Percentiles rank a stretch among this genome's conserved stretches.
phyloP scores from a whole-genome alignment of 2,113 vertebrate species.

The Diadophis punctatus region DNA sequence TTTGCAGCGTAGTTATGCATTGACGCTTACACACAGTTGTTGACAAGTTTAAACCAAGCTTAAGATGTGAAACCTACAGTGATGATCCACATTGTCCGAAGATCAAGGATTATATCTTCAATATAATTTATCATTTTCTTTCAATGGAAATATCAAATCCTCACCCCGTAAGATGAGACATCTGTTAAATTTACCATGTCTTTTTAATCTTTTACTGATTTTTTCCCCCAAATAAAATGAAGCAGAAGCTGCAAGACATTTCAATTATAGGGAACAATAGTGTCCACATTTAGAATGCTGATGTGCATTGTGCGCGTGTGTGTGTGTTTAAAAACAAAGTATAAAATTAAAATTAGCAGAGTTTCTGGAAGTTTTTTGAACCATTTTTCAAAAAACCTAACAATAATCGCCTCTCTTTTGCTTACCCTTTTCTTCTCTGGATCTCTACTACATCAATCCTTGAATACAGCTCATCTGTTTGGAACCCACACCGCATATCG shows the following conservation, averaged over 20 bases:
- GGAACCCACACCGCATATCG: too few relatives aligned
- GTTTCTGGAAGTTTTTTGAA: neutral
- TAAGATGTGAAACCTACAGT: neutral
- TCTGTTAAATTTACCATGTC: neutral
- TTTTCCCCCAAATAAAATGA: neutral
- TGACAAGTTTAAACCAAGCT: neutral
- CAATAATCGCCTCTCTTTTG: neutral
- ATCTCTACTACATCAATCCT: neutral
- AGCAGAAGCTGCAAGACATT: neutral
- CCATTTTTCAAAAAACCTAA: neutral
- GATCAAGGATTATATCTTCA: neutral
- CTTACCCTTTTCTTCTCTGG: neutral
- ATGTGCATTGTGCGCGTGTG: neutral
- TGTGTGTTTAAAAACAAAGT: neutral
- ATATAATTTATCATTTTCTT: neutral
- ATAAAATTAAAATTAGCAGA: neutral
- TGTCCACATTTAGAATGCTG: neutral
- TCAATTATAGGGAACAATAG: neutral
- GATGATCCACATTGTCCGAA: neutral
- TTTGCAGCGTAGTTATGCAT: neutral
- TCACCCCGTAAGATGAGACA: neutral
- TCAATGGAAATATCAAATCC: neutral
- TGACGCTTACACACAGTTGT: neutral
- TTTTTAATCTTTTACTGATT: neutral
- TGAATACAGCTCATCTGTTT: too few relatives aligned